Evolutionary conservation across 2,797 vertebrate species (phyloP).

Genomic region (Potorous gilbertii): DNA sequence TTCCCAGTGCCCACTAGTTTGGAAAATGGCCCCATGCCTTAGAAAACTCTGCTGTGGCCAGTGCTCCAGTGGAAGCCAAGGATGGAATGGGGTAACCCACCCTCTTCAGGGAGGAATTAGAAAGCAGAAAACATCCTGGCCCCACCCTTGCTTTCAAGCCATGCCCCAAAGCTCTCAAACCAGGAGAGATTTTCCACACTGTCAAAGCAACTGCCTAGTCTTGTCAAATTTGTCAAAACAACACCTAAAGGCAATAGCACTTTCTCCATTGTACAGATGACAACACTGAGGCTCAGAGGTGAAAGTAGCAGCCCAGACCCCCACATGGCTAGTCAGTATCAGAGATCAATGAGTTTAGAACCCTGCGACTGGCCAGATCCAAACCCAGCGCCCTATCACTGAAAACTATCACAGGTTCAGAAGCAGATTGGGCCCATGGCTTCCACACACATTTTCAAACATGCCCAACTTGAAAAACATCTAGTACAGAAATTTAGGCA

Average conservation of each 20-base stretch:
- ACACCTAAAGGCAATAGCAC: background rate
- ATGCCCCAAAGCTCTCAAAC: background rate
- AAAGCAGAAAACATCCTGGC: background rate
- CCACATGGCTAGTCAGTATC: no score
- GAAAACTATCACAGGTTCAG: no score
- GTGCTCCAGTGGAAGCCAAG: no score
- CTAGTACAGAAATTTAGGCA: no score
- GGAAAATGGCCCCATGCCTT: background rate
- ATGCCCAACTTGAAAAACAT: no score
- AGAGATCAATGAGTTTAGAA: no score
- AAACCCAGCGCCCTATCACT: background rate
- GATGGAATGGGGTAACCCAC: no score
- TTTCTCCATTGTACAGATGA: background rate
- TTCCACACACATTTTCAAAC: no score
- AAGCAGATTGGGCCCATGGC: background rate
- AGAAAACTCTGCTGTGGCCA: background rate
- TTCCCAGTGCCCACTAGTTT: background rate
- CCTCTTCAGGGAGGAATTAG: background rate
- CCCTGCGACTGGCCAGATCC: no score
- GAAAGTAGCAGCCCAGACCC: background rate
- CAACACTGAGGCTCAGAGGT: background rate
- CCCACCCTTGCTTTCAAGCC: no score
- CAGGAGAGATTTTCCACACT: background rate
- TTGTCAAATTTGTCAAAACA: no score
- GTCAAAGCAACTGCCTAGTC: background rate